Percentiles rank a stretch among this genome's conserved stretches.
phyloP scores from a whole-genome alignment of 2,797 vertebrate species.

The Kryptopterus vitreolus region DNA sequence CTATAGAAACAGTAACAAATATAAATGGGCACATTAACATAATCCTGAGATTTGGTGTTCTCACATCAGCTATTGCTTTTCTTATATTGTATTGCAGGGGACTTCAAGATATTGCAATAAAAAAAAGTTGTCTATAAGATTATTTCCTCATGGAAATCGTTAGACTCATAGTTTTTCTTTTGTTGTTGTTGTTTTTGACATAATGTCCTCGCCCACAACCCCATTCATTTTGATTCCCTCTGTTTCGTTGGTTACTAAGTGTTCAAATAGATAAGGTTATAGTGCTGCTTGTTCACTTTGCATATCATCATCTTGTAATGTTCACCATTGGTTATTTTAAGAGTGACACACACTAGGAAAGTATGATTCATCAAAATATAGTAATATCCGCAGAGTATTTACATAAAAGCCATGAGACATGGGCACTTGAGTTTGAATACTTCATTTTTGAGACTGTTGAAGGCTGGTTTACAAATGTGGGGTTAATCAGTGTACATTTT shows the following conservation, averaged over 20 bases:
- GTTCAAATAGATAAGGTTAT: constrained; percentile 18
- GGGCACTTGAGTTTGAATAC: neutral
- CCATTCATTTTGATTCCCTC: neutral
- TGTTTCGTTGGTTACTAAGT: neutral
- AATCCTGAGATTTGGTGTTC: neutral
- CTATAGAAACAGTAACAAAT: neutral
- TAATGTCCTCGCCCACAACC: constrained; percentile 9
- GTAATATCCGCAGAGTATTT: constrained; percentile 5
- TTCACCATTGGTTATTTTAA: neutral
- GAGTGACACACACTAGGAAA: neutral
- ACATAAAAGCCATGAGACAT: neutral
- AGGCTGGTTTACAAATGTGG: neutral
- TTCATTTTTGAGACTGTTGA: neutral
- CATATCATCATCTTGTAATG: neutral
- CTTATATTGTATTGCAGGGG: too few relatives aligned
- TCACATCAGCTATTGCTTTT: neutral
- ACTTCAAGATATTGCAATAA: too few relatives aligned
- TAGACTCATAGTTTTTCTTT: neutral
- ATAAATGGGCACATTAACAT: neutral
- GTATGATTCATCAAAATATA: neutral
- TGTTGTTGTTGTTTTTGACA: neutral
- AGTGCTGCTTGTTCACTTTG: constrained; percentile 20
- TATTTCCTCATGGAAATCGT: neutral
- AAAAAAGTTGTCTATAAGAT: neutral
- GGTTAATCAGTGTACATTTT: constrained; percentile 10